Base-by-base conservation (phyloP, 2,113 vertebrate species). In the Cheirogaleus medius region DNA sequence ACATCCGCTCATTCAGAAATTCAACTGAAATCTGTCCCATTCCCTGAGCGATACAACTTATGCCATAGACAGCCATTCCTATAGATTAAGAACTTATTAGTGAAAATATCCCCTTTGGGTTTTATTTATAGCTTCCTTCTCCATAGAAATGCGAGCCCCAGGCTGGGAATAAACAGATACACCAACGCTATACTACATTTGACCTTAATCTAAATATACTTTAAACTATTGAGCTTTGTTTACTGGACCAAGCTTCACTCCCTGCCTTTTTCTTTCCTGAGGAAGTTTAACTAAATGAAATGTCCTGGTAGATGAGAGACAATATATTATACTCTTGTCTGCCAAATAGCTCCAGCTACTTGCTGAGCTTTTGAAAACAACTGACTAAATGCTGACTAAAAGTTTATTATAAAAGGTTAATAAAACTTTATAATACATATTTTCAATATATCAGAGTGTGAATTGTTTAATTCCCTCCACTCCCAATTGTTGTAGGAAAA, bases 11-110 rank as follows among this genome's bases (percentile, higher is more conserved):
- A 27, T 42, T 74, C 10, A 20, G 14, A 2, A 58, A 18, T 20
- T 78, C 25, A 32, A 8, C 12, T 84, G 44, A 87, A 64, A 37
- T 47, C 4, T 6, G 3, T 64, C 6, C 20, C 8, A 8, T 34
- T 63, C 37, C 23, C 5, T 44, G 29, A 32, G 18, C 6, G 8
- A 39, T 25, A 15, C 6, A 21, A 20, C 11, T 23, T 29, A 25
- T 25, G 0, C 1, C 18, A n/a, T 4, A 27, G 3, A 25, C 5
- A 25, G 2, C 39, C 3, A 5, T 56, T 86, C 34, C 18, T 64
- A 8, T 5, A 64, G 44, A 44, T 3, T 5, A 29, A 34, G 15
- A 69, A 12, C 18, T 85, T 66, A 11, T 39, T 90, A 73, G 17
- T 71, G 25, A 66, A 73, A 32, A 20, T 47, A 7, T 0, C 6